Evolutionary conservation across 2,113 vertebrate species (phyloP), one percentile per base, ranked within the genome.

Genomic region (Meleagris gallopavo): DNA sequence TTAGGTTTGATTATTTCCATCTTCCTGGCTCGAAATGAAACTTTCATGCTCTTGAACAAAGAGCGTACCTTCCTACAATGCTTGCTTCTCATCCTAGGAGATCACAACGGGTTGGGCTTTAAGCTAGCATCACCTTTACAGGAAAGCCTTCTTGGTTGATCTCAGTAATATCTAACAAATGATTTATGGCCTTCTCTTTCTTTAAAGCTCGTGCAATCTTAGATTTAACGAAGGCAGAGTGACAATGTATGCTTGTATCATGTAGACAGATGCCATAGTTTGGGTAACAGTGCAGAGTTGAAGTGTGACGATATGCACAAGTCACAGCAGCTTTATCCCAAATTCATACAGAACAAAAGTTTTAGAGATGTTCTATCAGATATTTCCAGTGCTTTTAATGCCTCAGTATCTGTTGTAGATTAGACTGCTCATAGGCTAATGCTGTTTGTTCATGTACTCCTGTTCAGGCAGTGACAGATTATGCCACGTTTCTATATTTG

Each of bases 331-430:
- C 83, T 90, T 93, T 86, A 85, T 70, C 76, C 88, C 76, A 66
- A 13, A 4, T 54, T 83, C 73, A 76, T 22, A 32, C 70, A 75
- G 62, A 93, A 69, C 69, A 95, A 88, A 94, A 93, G 83, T 89
- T 85, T 92, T 84, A 58, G 61, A 54, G 81, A 73, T 65, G 54
- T 67, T 77, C 85, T 54, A 15, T 61, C 61, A 29, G 67, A 13
- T 72, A 83, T 94, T 91, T 89, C 72, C 61, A 74, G 79, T 4
- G 79, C 82, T 91, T 92, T 91, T 75, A 94, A 75, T 32, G 69
- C 86, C 82, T 80, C 85, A 80, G 7, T 94, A 94, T 91, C 80
- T 22, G 43, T 50, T 61, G 91, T 29, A n/a, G 86, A 81, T 36
- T 58, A 55, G 82, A 72, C 45, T 82, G 83, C 86, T 92, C 72